phyloP scores from a whole-genome alignment of 92 coral and sea anemone genomes.

The Ricordea florida region DNA sequence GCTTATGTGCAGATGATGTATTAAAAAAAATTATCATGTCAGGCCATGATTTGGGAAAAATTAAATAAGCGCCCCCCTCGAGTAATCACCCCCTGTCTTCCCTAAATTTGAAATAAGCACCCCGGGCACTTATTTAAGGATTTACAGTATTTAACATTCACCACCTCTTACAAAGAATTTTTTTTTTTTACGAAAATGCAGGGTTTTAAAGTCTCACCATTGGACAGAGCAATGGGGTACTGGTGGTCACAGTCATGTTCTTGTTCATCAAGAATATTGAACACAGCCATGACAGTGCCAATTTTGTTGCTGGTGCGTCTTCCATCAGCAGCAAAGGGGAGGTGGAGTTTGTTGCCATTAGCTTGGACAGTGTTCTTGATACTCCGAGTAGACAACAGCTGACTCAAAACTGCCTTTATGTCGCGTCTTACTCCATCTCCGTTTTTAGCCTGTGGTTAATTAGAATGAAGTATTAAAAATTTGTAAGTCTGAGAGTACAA shows the following conservation, averaged over 20 bases:
- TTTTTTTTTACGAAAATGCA: too few species aligned
- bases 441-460: conserved; percentile 52
- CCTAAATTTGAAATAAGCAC: too few species aligned
- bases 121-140: too few species aligned
- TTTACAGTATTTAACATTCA: too few species aligned
- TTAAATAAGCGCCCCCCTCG: too few species aligned
- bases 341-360: conserved; percentile 2
- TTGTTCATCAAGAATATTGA: conserved; percentile 41
- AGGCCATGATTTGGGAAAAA: too few species aligned
- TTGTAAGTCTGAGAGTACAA: too few species aligned
- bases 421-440: conserved; percentile 33
- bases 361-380: background rate
- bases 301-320: conserved; percentile 52
- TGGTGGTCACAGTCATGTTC: conserved; percentile 40
- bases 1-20: too few species aligned
- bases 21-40: too few species aligned
- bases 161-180: too few species aligned
- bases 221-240: conserved; percentile 52
- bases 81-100: too few species aligned
- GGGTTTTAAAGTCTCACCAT: background rate
- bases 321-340: conserved; percentile 65
- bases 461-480: too few species aligned
- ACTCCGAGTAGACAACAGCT: background rate
- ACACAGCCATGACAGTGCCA: conserved; percentile 59
- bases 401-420: background rate